Percentiles rank a stretch among this genome's conserved stretches.
phyloP scores from a whole-genome alignment of 2,888 invertebrate genomes.

The Dolichomitus sp. region DNA sequence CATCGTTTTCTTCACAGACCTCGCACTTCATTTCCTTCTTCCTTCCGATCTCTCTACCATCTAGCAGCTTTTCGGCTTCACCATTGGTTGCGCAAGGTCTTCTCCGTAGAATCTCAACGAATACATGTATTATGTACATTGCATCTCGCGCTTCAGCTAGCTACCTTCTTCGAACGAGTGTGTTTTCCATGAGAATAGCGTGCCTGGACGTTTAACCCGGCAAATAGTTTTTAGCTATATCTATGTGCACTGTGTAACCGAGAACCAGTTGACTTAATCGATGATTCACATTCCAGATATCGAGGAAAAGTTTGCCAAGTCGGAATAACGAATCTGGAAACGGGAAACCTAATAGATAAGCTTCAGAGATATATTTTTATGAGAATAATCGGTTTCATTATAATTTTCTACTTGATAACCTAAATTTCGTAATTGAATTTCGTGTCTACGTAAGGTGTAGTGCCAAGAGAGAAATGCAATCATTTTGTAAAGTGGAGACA shows the following conservation, averaged over 20 bases:
- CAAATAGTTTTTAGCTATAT: slow-evolving; percentile 24
- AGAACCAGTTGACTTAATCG: slow-evolving; percentile 67
- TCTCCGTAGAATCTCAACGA: slow-evolving; percentile 16
- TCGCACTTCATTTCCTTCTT: slow-evolving; percentile 31
- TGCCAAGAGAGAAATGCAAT: neutral
- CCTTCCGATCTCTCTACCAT: neutral
- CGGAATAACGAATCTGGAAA: neutral
- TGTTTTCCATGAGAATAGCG: slow-evolving; percentile 68
- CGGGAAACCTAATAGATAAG: neutral
- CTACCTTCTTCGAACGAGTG: slow-evolving; percentile 8
- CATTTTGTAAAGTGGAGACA: neutral
- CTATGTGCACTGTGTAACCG: slow-evolving; percentile 19
- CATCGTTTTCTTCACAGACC: slow-evolving; percentile 16
- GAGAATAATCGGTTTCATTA: neutral
- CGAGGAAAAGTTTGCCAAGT: slow-evolving; percentile 1
- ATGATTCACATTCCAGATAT: slow-evolving; percentile 65
- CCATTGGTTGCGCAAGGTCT: slow-evolving; percentile 27
- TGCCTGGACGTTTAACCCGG: slow-evolving; percentile 51
- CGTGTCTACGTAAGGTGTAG: neutral
- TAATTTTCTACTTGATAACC: neutral
- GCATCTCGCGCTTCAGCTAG: slow-evolving; percentile 18
- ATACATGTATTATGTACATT: slow-evolving; percentile 55
- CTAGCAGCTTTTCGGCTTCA: slow-evolving; percentile 15
- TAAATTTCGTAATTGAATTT: slow-evolving; percentile 17
- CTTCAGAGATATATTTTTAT: neutral